Base-by-base conservation (phyloP, 2,888 invertebrate species). In the Drosophila sordidapex region DNA sequence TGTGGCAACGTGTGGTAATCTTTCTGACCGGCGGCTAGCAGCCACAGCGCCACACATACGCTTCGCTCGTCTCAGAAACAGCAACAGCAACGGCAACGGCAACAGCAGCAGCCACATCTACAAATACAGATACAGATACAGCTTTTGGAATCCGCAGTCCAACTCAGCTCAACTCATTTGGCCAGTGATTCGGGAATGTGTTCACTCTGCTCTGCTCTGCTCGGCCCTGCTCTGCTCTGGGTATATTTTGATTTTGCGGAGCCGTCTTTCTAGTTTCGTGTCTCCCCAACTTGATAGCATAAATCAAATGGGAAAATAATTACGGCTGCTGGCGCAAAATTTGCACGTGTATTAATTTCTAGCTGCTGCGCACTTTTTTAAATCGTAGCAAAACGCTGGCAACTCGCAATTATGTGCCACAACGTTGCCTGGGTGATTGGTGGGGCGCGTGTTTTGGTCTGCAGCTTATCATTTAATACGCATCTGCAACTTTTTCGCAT, bases 251-350 rank as follows among this genome's bases (percentile, higher is more conserved):
- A 54, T 52, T 43, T 25, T 11, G 29, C 59, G 18, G 27, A 10
- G 8, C 2, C 33, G 33, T 21, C 29, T 13, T 27, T n/a, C 8
- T n/a, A 53, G 27, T 8, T 27, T n/a, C 11, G 36, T 10, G 0
- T 43, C 40, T 18, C 21, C 11, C 62, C 74, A 62, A 57, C 80
- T 80, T 82, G 87, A 84, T 81, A 72, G 80, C 89, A 90, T 91
- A 90, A 90, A 90, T 90, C 91, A 90, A 90, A 86, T 82, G 82
- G 56, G 54, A 87, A 90, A 91, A 91, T 91, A 90, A 91, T 91
- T 90, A 91, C 87, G 81, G 81, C 74, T 89, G 79, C 90, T 79
- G 74, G 76, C 74, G 74, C 69, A 79, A 82, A 85, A 82, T 90
- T 87, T 90, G 87, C 87, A 89, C 89, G 90, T 89, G 84, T 76